phyloP scores from a whole-genome alignment of 2,113 vertebrate genomes.

The Setophaga kirtlandii region DNA sequence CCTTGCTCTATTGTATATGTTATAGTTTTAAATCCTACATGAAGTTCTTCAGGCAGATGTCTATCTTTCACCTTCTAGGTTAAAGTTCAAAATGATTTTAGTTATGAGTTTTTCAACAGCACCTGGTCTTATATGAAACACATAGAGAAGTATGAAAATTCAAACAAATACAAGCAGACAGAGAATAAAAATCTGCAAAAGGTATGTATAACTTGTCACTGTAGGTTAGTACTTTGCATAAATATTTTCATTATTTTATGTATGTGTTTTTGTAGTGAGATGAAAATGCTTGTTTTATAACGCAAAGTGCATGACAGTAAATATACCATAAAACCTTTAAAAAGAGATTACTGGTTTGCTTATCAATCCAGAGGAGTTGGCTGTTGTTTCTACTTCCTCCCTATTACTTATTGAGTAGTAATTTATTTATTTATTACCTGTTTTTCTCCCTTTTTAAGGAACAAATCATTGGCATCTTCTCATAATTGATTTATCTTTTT shows the following conservation, averaged over 20 bases:
- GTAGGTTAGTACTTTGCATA: not conserved
- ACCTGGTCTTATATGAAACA: constrained; percentile 87
- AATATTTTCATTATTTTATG: not conserved
- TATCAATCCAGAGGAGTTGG: not conserved
- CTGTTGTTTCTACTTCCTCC: not conserved
- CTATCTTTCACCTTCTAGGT: constrained; percentile 76
- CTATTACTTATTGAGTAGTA: not conserved
- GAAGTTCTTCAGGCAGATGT: not conserved
- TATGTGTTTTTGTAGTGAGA: not conserved
- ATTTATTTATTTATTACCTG: not conserved
- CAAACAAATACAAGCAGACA: not conserved
- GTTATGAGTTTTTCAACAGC: constrained; percentile 87
- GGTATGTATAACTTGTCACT: constrained; percentile 46
- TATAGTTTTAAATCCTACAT: not conserved
- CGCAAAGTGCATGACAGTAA: not conserved
- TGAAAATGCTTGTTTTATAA: not conserved
- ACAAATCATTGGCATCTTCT: not conserved
- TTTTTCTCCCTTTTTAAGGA: not conserved
- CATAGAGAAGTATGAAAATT: not conserved
- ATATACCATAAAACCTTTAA: not conserved
- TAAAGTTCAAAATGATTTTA: constrained; percentile 86
- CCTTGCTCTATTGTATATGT: not conserved
- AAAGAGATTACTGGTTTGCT: not conserved
- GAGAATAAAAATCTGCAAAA: not conserved
- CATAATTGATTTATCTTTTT: not conserved